Conservation (phyloP, 2,888 invertebrate species). For the Cephus pygmeus region DNA sequence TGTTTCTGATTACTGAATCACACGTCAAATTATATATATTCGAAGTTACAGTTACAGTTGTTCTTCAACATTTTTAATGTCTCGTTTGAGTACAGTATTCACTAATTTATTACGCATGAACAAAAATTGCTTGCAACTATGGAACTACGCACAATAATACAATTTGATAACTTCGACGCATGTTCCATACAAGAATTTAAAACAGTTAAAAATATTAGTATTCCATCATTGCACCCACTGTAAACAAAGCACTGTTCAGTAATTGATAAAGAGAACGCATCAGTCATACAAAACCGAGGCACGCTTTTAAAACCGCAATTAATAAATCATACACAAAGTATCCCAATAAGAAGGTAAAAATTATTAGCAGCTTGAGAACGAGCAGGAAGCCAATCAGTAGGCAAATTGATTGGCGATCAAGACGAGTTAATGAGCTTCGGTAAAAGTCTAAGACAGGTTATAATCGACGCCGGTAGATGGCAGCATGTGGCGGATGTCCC, state of each 20-base stretch:
- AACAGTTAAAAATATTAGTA: too few relatives aligned
- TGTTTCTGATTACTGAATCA: too few relatives aligned
- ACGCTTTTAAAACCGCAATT: background rate
- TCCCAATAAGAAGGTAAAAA: background rate
- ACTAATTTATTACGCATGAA: background rate
- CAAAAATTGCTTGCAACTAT: background rate
- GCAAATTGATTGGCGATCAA: background rate
- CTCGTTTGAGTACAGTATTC: background rate
- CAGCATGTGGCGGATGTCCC: slow-evolving; percentile 57
- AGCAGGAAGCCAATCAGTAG: background rate
- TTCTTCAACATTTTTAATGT: background rate
- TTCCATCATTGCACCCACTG: too few relatives aligned
- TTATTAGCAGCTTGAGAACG: background rate
- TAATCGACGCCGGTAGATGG: slow-evolving; percentile 40
- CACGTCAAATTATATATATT: background rate
- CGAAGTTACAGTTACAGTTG: background rate
- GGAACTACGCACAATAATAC: too few relatives aligned
- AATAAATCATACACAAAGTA: background rate
- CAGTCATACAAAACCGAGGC: background rate
- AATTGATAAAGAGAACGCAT: background rate
- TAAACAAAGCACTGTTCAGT: too few relatives aligned
- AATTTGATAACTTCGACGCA: too few relatives aligned
- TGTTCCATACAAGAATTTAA: too few relatives aligned
- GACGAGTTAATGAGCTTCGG: background rate
- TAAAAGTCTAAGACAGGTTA: background rate